Evolutionary conservation across 2,113 vertebrate species (phyloP).

Genomic region (Podiceps cristatus): DNA sequence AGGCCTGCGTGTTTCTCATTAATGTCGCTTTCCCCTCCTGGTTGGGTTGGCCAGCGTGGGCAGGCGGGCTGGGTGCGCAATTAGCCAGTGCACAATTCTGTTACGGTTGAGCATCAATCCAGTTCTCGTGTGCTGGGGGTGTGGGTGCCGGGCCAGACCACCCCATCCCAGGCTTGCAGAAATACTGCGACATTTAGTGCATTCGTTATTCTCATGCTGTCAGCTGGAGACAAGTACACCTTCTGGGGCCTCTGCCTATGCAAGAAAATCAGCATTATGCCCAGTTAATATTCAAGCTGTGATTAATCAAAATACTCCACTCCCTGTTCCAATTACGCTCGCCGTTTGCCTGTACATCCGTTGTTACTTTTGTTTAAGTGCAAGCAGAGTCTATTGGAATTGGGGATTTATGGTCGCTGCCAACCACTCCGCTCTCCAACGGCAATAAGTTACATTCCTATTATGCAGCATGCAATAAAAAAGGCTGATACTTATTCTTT

Average conservation of each 20-base stretch:
- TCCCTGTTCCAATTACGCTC: not conserved
- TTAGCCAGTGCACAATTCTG: not conserved
- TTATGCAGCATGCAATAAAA: slow-evolving; percentile 41
- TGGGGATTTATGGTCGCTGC: slow-evolving; percentile 43
- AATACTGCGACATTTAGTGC: not conserved
- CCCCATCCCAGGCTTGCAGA: not conserved
- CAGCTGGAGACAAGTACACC: not conserved
- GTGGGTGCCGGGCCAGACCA: not conserved
- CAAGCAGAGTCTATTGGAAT: not conserved
- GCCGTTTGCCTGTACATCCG: not conserved
- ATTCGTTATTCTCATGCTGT: not conserved
- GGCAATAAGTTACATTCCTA: slow-evolving; percentile 3
- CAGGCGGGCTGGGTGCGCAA: not conserved
- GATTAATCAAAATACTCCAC: not conserved
- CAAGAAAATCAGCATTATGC: not conserved
- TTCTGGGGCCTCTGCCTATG: not conserved
- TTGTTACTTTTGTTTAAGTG: not conserved
- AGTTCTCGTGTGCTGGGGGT: accelerated
- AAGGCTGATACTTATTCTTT: slow-evolving; percentile 25
- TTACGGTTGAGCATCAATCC: not conserved
- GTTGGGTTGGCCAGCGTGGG: accelerated
- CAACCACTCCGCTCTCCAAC: not conserved
- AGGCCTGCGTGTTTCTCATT: not conserved
- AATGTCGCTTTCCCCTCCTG: not conserved
- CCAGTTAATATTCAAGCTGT: slow-evolving; percentile 27